phyloP scores from a whole-genome alignment of 2,888 invertebrate species.

The Zhuqinia jingwanae region DNA sequence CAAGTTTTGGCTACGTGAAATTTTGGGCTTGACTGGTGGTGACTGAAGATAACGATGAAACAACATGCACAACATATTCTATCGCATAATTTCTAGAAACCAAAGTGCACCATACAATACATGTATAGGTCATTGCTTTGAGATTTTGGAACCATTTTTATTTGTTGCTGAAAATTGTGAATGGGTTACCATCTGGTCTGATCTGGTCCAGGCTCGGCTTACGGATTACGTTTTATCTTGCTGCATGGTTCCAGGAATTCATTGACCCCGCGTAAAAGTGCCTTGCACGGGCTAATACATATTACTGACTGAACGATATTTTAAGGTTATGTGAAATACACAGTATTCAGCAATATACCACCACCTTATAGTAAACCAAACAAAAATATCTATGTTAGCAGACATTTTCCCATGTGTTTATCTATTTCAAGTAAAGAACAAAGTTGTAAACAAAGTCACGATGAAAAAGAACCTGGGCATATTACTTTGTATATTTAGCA shows the following conservation, averaged over 20 bases:
- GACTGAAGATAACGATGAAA: too few relatives aligned
- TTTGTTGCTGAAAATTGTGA: too few relatives aligned
- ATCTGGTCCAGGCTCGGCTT: conserved; percentile 12
- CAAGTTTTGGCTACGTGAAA: too few relatives aligned
- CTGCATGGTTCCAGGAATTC: conserved; percentile 12
- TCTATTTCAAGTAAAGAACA: not conserved
- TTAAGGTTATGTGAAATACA: too few relatives aligned
- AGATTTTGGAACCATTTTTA: not conserved
- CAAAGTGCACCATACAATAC: too few relatives aligned
- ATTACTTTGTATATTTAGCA: too few relatives aligned
- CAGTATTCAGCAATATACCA: too few relatives aligned
- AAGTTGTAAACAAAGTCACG: conserved; percentile 18
- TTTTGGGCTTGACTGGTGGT: too few relatives aligned
- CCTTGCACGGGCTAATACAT: not conserved
- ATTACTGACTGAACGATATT: not conserved
- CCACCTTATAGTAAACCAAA: not conserved
- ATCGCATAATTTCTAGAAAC: too few relatives aligned
- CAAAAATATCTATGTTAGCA: conserved; percentile 5
- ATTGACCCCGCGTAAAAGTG: conserved; percentile 20
- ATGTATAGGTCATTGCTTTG: conserved; percentile 15
- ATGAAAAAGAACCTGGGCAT: too few relatives aligned
- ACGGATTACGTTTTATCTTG: conserved; percentile 8
- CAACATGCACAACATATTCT: too few relatives aligned
- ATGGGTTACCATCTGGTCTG: conserved; percentile 5
- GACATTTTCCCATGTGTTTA: not conserved